Evolutionary conservation across 2,797 vertebrate genomes (phyloP).

Genomic region (Atherinosoma microstoma): DNA sequence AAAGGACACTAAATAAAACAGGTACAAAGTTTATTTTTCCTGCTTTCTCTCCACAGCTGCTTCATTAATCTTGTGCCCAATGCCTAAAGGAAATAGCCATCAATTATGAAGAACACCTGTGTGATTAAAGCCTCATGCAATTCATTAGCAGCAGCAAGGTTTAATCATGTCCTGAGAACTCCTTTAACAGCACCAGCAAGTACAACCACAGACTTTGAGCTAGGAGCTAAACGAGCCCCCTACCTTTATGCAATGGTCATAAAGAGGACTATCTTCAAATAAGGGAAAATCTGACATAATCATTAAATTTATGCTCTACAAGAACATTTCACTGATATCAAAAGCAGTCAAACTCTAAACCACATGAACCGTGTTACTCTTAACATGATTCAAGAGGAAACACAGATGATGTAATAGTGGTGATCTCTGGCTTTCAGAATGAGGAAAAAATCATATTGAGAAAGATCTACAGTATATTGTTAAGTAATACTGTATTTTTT

Average conservation of each 20-base stretch:
- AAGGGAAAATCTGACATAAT: background rate
- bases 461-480: too few relatives aligned
- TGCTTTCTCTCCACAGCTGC: background rate
- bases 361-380: background rate
- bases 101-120: background rate
- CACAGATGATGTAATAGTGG: background rate
- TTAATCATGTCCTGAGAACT: background rate
- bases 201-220: background rate
- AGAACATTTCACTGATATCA: background rate
- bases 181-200: background rate
- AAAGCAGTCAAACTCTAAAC: constrained; percentile 1
- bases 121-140: background rate
- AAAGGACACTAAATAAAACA: too few relatives aligned
- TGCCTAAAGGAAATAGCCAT: background rate
- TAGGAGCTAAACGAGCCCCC: background rate
- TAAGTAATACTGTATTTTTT: too few relatives aligned
- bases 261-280: background rate
- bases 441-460: background rate
- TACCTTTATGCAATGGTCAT: background rate
- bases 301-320: background rate
- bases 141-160: background rate
- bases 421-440: background rate
- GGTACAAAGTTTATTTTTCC: background rate
- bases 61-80: background rate
- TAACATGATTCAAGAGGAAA: background rate